Percentiles rank a stretch among this genome's conserved stretches.
phyloP scores from a whole-genome alignment of 2,888 invertebrate species.

The Philonicus albiceps region DNA sequence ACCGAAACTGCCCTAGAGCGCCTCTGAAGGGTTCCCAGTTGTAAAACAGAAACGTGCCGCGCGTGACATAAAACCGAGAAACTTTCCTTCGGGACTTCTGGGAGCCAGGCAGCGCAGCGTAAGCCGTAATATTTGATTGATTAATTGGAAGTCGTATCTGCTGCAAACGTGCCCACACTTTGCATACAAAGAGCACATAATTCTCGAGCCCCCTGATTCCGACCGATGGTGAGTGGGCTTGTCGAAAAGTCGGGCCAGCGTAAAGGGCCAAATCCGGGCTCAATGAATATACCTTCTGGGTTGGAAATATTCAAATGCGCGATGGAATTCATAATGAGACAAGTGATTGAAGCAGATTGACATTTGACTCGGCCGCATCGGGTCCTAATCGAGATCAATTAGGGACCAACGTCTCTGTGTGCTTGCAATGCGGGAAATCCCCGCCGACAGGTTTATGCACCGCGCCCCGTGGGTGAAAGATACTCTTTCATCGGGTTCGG shows the following conservation, averaged over 20 bases:
- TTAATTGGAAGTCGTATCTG: slow-evolving; percentile 32
- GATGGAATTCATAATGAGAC: slow-evolving; percentile 29
- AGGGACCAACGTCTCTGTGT: not conserved
- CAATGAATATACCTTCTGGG: not conserved
- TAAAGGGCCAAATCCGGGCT: not conserved
- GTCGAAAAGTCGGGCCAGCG: not conserved
- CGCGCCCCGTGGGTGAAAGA: not conserved
- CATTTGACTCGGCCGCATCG: slow-evolving; percentile 3
- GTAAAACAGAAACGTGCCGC: not conserved
- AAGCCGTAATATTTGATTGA: slow-evolving; percentile 27
- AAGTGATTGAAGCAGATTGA: slow-evolving; percentile 34
- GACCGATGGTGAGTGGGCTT: not conserved
- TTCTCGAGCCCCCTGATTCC: not conserved
- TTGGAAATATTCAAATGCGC: not conserved
- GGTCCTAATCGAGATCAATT: slow-evolving; percentile 38
- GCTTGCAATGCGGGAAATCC: slow-evolving; percentile 11
- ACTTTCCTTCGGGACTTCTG: not conserved
- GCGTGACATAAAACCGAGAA: not conserved
- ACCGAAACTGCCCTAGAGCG: not conserved
- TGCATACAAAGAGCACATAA: slow-evolving; percentile 25
- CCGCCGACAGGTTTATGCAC: slow-evolving; percentile 4
- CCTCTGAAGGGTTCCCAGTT: not conserved
- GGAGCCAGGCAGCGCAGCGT: not conserved
- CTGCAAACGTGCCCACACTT: slow-evolving; percentile 6
- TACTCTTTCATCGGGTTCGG: not conserved